phyloP scores from a whole-genome alignment of 2,888 invertebrate genomes.

The Orchesellides sinensis region DNA sequence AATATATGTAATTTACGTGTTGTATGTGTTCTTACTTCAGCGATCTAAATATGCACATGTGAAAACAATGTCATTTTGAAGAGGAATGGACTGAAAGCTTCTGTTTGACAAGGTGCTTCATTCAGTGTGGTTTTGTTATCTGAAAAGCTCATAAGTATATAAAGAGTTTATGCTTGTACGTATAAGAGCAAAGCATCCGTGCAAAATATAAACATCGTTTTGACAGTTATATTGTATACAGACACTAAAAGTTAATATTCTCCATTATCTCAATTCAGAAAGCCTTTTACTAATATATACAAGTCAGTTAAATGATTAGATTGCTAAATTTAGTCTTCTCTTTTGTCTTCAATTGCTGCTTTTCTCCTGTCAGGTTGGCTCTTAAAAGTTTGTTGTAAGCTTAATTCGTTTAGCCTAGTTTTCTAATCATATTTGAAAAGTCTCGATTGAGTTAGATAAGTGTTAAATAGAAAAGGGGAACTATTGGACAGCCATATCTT shows the following conservation, averaged over 20 bases:
- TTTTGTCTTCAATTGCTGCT: slow-evolving; percentile 20
- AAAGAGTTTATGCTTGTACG: not conserved
- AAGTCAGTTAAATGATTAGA: too few relatives aligned
- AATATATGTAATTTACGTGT: not conserved
- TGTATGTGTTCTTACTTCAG: not conserved
- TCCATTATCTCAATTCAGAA: not conserved
- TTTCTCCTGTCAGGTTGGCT: slow-evolving; percentile 28
- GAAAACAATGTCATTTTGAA: slow-evolving; percentile 44
- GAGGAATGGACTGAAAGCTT: slow-evolving; percentile 21
- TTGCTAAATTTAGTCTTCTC: slow-evolving; percentile 18
- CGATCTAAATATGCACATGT: slow-evolving; percentile 37
- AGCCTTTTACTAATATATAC: not conserved
- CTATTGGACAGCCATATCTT: too few relatives aligned
- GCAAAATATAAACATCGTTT: slow-evolving; percentile 13
- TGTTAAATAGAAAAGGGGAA: not conserved
- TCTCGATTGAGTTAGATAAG: not conserved
- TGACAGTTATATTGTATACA: not conserved
- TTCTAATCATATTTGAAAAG: not conserved
- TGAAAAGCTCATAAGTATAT: too few relatives aligned
- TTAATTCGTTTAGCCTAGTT: slow-evolving; percentile 20
- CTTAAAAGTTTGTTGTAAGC: slow-evolving; percentile 11
- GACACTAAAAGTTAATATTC: not conserved
- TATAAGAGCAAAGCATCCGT: not conserved
- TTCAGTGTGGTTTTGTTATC: not conserved
- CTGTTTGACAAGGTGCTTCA: slow-evolving; percentile 30